Evolutionary conservation across 2,888 invertebrate genomes (phyloP), one percentile per base, ranked within the genome.

Genomic region (Macroteleia sp.): DNA sequence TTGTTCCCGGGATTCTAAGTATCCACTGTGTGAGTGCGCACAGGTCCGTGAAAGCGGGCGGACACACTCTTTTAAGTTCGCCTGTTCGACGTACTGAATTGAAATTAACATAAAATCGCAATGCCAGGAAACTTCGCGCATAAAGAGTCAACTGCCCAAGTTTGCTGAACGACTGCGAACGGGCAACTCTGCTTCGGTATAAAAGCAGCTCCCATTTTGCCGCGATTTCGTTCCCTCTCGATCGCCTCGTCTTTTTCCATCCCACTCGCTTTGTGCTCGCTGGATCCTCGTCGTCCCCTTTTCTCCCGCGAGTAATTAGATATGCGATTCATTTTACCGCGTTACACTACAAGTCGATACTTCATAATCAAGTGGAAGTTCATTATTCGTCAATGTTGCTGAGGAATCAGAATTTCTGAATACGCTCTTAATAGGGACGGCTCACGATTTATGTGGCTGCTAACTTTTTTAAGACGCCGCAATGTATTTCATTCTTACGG

Each of bases 31-130:
- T 80, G 77, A 28, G 76, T 77, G 73, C 73, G 75, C 83, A 79
- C 80, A 70, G 82, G 82, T 80, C 57, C 42, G 56, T 70, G 67
- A 62, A 75, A 79, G 76, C 67, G 69, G 67, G 77, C 67, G 77
- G 74, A 73, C 84, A 85, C 82, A 83, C 85, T 88, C 85, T 86
- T 87, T 88, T 85, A 83, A 84, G 81, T 85, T 83, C 83, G 81
- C 81, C 81, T 74, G 81, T 86, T 84, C 86, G 84, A 80, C 84
- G 87, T 85, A 85, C 85, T 86, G 89, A 90, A 89, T 89, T 88
- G 89, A 89, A 89, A 89, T 90, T 89, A 90, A 88, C 90, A 90
- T 90, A 89, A 90, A 89, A 90, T 89, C 89, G 88, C 89, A 89
- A 89, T 86, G 88, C 87, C 88, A 84, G 83, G 83, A 87, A 90